Percentiles rank a stretch among this genome's conserved stretches.
phyloP scores from a whole-genome alignment of 2,113 vertebrate species.

The Rhadina sibilatrix region DNA sequence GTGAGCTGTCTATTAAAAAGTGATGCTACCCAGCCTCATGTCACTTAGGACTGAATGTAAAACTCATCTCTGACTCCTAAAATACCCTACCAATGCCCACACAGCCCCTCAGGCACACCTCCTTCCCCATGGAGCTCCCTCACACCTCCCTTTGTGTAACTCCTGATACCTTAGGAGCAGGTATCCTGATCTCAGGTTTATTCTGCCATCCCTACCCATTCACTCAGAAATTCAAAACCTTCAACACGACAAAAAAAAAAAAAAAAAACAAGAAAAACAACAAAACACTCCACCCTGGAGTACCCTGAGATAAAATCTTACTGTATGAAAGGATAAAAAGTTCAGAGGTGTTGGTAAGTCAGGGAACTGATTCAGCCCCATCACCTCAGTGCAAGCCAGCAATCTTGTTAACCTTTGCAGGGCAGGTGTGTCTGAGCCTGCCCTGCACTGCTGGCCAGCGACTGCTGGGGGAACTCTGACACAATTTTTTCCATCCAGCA shows the following conservation, averaged over 20 bases:
- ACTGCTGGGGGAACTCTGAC: neutral
- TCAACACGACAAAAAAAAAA: neutral
- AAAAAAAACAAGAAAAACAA: too few relatives aligned
- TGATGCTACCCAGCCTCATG: neutral
- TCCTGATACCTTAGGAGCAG: neutral
- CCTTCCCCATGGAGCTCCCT: neutral
- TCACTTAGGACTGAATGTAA: neutral
- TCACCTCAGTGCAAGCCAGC: neutral
- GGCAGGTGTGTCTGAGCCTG: neutral
- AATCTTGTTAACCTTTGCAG: neutral
- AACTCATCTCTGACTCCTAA: neutral
- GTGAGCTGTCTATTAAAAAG: neutral
- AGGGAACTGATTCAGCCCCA: neutral
- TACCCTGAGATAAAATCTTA: neutral
- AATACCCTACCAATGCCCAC: neutral
- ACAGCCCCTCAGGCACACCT: neutral
- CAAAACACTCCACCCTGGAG: accelerated
- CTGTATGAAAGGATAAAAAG: neutral
- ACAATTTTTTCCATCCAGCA: neutral
- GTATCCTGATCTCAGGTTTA: neutral
- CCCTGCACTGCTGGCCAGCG: neutral
- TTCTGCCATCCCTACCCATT: neutral
- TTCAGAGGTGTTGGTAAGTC: neutral
- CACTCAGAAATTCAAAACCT: neutral
- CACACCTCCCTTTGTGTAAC: neutral